These are phyloP conservation scores for Setophaga kirtlandii DNA, from an alignment of 2,113 vertebrate genomes.

Conservation along the genomic window DNA sequence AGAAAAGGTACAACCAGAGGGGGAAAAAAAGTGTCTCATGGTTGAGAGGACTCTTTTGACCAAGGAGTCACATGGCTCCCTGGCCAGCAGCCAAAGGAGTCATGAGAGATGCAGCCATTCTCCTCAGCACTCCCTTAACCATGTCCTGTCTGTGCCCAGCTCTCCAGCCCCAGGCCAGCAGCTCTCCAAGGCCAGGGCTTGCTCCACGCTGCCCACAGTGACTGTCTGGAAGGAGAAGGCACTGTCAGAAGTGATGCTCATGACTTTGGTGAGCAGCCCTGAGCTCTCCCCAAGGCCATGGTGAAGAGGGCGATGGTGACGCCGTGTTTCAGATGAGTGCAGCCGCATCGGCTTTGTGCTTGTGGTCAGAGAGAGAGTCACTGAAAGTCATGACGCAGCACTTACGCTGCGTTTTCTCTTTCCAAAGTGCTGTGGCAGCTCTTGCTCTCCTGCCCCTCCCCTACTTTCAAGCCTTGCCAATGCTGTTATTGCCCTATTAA, in stretches of 20 bases:
- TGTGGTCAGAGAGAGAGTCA: not conserved
- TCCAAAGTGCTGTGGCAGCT: conserved; percentile 23
- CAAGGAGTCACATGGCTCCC: conserved; percentile 52
- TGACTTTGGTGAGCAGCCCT: too few relatives aligned
- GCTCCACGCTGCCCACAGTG: rapidly evolving
- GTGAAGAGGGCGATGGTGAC: rapidly evolving
- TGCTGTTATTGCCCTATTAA: not conserved
- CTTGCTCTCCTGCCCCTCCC: not conserved
- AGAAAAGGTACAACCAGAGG: conserved; percentile 55
- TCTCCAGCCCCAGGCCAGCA: not conserved
- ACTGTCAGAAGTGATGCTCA: rapidly evolving
- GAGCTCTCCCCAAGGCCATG: rapidly evolving
- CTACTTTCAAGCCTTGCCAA: not conserved
- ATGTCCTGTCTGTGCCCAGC: conserved; percentile 20
- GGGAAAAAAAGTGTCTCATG: conserved; percentile 23
- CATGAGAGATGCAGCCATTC: conserved; percentile 56
- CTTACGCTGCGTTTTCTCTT: not conserved
- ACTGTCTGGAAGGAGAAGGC: not conserved
- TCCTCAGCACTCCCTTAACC: conserved; percentile 32
- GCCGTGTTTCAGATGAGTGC: rapidly evolving
- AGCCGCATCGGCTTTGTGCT: rapidly evolving
- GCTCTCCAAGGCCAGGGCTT: not conserved
- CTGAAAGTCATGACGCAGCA: not conserved
- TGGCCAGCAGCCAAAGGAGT: conserved; percentile 46
- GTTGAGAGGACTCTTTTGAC: conserved; percentile 69